phyloP scores from a whole-genome alignment of 2,797 vertebrate genomes.

The Hydrophis major region DNA sequence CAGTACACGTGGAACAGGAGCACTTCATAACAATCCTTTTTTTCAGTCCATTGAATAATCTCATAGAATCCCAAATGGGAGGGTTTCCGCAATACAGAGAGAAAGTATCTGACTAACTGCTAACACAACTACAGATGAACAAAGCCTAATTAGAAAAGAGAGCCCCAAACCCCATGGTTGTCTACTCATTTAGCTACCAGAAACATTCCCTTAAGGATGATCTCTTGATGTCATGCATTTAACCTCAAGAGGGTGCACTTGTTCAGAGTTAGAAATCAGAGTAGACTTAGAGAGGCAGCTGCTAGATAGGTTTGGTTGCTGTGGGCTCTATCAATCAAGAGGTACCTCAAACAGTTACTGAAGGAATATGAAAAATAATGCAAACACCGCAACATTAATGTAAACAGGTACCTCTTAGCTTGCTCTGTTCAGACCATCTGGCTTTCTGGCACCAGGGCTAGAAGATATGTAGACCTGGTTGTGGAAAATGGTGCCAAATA shows the following conservation, averaged over 20 bases:
- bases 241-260: constrained; percentile 23
- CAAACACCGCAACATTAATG: not conserved
- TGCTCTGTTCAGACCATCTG: not conserved
- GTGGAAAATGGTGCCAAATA: not conserved
- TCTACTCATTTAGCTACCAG: not conserved
- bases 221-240: not conserved
- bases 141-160: not conserved
- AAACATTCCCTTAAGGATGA: not conserved
- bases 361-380: constrained; percentile 2
- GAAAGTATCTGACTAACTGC: not conserved
- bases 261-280: not conserved
- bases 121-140: not conserved
- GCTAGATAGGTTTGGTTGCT: not conserved
- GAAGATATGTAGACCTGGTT: not conserved
- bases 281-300: not conserved
- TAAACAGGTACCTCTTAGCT: not conserved
- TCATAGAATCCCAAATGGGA: not conserved
- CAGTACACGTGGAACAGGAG: not conserved
- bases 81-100: not conserved
- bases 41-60: not conserved
- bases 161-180: not conserved
- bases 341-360: not conserved
- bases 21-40: not conserved
- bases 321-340: not conserved
- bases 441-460: not conserved